These are phyloP conservation scores for Andrena fulva DNA, from an alignment of 2,888 invertebrate genomes.

Conservation along the genomic window DNA sequence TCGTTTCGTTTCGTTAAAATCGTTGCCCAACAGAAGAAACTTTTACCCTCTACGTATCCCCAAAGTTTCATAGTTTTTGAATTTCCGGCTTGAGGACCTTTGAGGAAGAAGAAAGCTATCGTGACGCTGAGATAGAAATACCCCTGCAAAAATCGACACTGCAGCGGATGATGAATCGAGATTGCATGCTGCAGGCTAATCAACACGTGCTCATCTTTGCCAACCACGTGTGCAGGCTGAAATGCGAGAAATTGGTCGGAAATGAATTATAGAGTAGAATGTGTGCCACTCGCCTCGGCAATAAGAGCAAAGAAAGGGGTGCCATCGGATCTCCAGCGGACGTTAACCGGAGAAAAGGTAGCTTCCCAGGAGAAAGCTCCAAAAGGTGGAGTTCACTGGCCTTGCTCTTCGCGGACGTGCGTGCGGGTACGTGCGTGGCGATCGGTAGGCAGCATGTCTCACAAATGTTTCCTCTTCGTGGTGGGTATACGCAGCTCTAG, in stretches of 20 bases:
- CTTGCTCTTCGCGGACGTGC: conserved; percentile 44
- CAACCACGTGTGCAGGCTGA: background rate
- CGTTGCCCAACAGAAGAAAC: no score
- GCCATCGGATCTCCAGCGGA: conserved; percentile 34
- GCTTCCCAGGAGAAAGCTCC: conserved; percentile 74
- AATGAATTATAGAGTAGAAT: conserved; percentile 35
- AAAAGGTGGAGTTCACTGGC: conserved; percentile 70
- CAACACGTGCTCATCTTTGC: background rate
- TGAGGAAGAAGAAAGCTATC: no score
- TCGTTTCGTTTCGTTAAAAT: no score
- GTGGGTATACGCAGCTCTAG: background rate
- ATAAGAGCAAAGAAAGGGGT: conserved; percentile 38
- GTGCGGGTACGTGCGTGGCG: background rate
- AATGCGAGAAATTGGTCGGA: conserved; percentile 15
- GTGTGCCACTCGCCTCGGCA: conserved; percentile 42
- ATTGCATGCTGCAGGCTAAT: background rate
- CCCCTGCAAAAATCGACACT: background rate
- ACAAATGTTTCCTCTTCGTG: background rate
- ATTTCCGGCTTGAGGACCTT: no score
- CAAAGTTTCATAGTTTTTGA: no score
- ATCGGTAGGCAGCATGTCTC: conserved; percentile 19
- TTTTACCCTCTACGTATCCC: no score
- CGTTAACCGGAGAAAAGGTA: conserved; percentile 66
- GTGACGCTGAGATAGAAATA: background rate
- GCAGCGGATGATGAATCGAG: background rate